These are phyloP conservation scores for Triplophysa rosa DNA, from an alignment of 2,113 vertebrate genomes.

Conservation along the genomic window DNA sequence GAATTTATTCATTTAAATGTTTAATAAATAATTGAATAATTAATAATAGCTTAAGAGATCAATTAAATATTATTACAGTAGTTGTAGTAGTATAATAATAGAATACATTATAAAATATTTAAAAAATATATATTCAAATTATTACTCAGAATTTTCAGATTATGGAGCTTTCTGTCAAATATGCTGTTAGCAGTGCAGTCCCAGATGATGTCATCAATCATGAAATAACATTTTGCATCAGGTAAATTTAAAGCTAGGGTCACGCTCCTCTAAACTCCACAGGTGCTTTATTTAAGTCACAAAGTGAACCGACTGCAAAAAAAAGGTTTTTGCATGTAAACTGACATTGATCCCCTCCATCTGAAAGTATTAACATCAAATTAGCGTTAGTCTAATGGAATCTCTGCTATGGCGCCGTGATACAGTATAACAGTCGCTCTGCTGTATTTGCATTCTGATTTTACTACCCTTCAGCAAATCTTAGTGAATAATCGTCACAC, in stretches of 20 bases:
- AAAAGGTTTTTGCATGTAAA: neutral
- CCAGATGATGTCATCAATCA: neutral
- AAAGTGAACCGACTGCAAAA: neutral
- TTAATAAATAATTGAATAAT: no score
- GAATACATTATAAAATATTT: no score
- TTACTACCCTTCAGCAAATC: slow-evolving; percentile 33
- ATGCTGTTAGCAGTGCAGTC: no score
- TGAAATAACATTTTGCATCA: slow-evolving; percentile 5
- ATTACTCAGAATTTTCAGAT: no score
- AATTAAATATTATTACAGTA: no score
- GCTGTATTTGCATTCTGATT: slow-evolving; percentile 40
- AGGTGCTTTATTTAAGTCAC: neutral
- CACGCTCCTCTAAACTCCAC: slow-evolving; percentile 16
- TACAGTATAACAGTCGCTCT: neutral
- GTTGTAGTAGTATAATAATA: no score
- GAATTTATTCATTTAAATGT: no score
- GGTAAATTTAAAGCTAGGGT: slow-evolving; percentile 10
- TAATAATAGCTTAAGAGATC: no score
- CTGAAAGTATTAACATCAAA: slow-evolving; percentile 24
- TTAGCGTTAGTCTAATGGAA: slow-evolving; percentile 11
- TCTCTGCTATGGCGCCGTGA: neutral
- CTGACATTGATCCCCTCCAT: slow-evolving; percentile 18
- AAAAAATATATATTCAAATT: no score
- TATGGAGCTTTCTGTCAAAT: no score
- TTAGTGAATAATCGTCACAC: slow-evolving; percentile 44